Evolutionary conservation across 2,113 vertebrate species (phyloP), one percentile per base, ranked within the genome.

Genomic region (Poicephalus gulielmi): DNA sequence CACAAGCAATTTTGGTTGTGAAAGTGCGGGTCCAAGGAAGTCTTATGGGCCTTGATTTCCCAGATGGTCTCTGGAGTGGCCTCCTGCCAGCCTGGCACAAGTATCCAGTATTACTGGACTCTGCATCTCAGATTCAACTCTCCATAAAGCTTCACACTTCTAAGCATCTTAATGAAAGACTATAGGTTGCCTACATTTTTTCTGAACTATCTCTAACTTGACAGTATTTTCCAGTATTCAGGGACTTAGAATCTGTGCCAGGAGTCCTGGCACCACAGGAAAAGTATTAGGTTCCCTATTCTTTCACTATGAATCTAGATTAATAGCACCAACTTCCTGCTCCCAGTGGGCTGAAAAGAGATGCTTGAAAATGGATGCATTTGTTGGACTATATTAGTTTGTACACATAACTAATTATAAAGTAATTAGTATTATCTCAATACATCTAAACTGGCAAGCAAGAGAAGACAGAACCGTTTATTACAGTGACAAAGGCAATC

Each of bases 341-440:
- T 93, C 69, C 57, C 50, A 57, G 39, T 39, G 70, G 70, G 79
- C 39, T 63, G 57, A 80, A 88, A 85, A 88, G 68, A 13, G 11
- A 66, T 64, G 71, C 80, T 93, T 73, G 90, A 73, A 90, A 88
- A 85, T 46, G 22, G 63, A 53, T 63, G 71, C 31, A 73, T 89
- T 96, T 88, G 17, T 87, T 90, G 33, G 60, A 28, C 37, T 67
- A 19, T 75, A 77, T 78, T 92, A 24, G 1, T 88, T 85, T 83
- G 71, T 88, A 87, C 68, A 70, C 70, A 62, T 59, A 92, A 63
- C 82, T 95, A 95, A 97, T 92, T 94, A 92, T 70, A 59, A 93
- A 94, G 92, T 86, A 97, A 95, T 94, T 95, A 94, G 67, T 55
- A 80, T 83, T 97, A 96, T 97, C 97, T 96, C 79, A 84, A 28